Conservation (phyloP, 2,888 invertebrate species). For the Labia minor region DNA sequence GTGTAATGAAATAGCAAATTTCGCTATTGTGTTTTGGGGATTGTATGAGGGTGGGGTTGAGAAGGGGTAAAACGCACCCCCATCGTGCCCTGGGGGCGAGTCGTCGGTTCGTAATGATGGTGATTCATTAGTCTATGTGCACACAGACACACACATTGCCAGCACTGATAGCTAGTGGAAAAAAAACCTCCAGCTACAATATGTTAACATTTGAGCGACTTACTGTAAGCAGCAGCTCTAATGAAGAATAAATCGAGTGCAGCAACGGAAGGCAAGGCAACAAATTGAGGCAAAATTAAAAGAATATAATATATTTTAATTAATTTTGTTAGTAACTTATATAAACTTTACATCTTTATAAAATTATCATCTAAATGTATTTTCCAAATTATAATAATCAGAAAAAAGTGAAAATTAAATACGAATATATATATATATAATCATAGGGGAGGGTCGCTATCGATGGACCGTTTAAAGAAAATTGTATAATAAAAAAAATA, state of each 20-base stretch:
- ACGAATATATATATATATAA: too few species aligned
- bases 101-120: slow-evolving; percentile 7
- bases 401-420: too few species aligned
- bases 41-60: background rate
- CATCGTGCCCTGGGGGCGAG: background rate
- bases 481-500: too few species aligned
- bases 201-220: slow-evolving; percentile 7
- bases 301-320: too few species aligned
- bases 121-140: slow-evolving; percentile 13
- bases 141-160: background rate
- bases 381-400: too few species aligned
- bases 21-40: slow-evolving; percentile 4
- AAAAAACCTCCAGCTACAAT: slow-evolving; percentile 2
- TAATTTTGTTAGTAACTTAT: too few species aligned
- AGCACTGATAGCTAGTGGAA: slow-evolving; percentile 6
- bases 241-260: slow-evolving; percentile 5
- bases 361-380: too few species aligned
- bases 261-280: background rate
- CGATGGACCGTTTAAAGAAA: too few species aligned
- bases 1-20: slow-evolving; percentile 13
- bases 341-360: too few species aligned
- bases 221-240: background rate
- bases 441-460: too few species aligned
- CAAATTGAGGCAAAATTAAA: too few species aligned
- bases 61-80: background rate